Percentiles rank a stretch among this genome's conserved stretches.
phyloP scores from a whole-genome alignment of 2,888 invertebrate genomes.

The Leucophenga maculata region DNA sequence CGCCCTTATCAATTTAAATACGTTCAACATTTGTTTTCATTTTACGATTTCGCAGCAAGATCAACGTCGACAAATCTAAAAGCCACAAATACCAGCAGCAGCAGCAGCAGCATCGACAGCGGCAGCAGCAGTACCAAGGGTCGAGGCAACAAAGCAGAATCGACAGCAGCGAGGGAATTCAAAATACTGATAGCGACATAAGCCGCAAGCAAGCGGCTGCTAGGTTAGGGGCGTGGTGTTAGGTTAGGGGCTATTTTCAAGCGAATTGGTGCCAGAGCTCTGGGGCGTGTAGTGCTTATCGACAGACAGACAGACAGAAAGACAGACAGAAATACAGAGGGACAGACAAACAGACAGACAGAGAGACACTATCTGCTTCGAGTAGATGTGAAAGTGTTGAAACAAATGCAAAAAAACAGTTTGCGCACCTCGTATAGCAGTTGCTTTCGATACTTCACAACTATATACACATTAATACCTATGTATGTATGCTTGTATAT shows the following conservation, averaged over 20 bases:
- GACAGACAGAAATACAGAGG: no score
- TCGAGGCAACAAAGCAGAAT: neutral
- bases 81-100: slow-evolving; percentile 59
- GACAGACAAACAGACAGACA: no score
- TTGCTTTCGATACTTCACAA: neutral
- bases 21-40: slow-evolving; percentile 63
- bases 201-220: slow-evolving; percentile 3
- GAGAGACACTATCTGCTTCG: slow-evolving; percentile 51
- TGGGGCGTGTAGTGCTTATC: slow-evolving; percentile 42
- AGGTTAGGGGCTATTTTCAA: neutral
- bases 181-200: slow-evolving; percentile 5
- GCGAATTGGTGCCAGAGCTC: slow-evolving; percentile 7
- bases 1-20: slow-evolving; percentile 53
- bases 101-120: slow-evolving; percentile 30
- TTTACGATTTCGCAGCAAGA: slow-evolving; percentile 63
- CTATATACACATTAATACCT: neutral
- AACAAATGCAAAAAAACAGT: slow-evolving; percentile 58
- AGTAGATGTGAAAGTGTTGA: slow-evolving; percentile 62
- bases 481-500: neutral
- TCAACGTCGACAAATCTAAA: slow-evolving; percentile 62
- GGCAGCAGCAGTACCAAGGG: slow-evolving; percentile 27
- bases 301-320: no score
- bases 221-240: neutral
- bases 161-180: neutral
- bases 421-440: slow-evolving; percentile 36